Evolutionary conservation across 2,797 vertebrate species (phyloP).

Genomic region (Parotocinclus haroldoi): DNA sequence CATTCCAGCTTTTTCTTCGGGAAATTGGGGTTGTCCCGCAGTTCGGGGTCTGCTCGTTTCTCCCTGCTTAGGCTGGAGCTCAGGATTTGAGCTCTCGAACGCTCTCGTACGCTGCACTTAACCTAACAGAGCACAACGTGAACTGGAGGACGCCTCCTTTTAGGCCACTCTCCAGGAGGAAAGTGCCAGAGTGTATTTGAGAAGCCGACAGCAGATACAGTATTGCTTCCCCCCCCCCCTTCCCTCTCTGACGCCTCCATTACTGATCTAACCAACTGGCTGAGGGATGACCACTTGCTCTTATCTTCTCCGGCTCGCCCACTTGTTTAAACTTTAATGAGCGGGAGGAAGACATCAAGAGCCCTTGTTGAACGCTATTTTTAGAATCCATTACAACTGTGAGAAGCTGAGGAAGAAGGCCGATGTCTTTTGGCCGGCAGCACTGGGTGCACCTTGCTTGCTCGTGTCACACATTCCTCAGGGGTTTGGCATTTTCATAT

Average conservation of each 20-base stretch:
- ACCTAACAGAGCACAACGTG: slow-evolving; percentile 17
- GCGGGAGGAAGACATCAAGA: slow-evolving; percentile 30
- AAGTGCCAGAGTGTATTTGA: slow-evolving; percentile 15
- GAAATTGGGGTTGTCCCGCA: too few relatives aligned
- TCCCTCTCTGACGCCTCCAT: slow-evolving; percentile 40
- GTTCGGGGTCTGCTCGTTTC: slow-evolving; percentile 31
- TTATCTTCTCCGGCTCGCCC: slow-evolving; percentile 46
- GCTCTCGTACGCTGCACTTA: slow-evolving; percentile 36
- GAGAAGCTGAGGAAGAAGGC: neutral
- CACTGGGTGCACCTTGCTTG: neutral
- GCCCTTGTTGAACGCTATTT: slow-evolving; percentile 55
- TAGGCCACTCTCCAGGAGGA: slow-evolving; percentile 28
- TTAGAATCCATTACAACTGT: slow-evolving; percentile 60
- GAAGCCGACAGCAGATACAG: slow-evolving; percentile 40
- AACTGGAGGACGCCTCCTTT: slow-evolving; percentile 41
- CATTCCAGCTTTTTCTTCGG: too few relatives aligned
- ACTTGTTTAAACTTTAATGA: slow-evolving; percentile 63
- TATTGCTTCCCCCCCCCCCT: slow-evolving; percentile 42
- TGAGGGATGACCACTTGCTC: slow-evolving; percentile 40
- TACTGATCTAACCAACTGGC: slow-evolving; percentile 43
- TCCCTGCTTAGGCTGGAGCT: slow-evolving; percentile 36
- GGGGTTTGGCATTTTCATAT: too few relatives aligned
- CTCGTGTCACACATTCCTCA: too few relatives aligned
- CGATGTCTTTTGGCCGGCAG: slow-evolving; percentile 33
- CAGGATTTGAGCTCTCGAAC: slow-evolving; percentile 15